Evolutionary conservation across 37 sponge, comb jelly and placozoan genomes (phyloP), one percentile per base, ranked within the genome.

Genomic region (Oopsacas minuta): DNA sequence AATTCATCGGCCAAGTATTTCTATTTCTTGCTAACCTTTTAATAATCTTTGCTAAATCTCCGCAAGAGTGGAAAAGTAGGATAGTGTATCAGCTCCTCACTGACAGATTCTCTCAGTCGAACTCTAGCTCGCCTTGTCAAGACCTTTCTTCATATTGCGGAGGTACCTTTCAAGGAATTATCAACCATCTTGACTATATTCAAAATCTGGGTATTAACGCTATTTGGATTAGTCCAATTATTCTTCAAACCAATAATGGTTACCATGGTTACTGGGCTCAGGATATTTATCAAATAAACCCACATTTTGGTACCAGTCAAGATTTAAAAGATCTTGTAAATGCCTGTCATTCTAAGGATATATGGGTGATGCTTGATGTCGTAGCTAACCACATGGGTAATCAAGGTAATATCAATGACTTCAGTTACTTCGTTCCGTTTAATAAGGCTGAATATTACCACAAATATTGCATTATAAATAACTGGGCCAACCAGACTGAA

Each of bases 301-400:
- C 91, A 0, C 52, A 88, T 69, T 93, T 88, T 87, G 93, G 93
- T 20, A 89, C 88, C 1, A 23, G 30, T 8, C 34, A 75, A 5
- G 93, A 90, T 81, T 85, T 93, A 39, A 53, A 84, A 37, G 39
- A 90, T 0, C 86, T 93, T 1, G 86, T 93, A 23, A 17, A 82
- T 0, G 91, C 85, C 35, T 90, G 91, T 81, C 93, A 93, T 84
- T 87, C 37, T 1, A 38, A 86, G 38, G 89, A 85, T n/a, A 90
- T 93, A 25, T 93, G 93, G 93, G 91, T 93, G 10, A 93, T 93
- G 93, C 83, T 93, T 17, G 93, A 93, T 83, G 89, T 93, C 85
- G 93, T 93, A 37, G 93, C 52, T 36, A 93, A 93, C 36, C 93
- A 93, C 82, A 86, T 93, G 87, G 93, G 93, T 0, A 86, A 87